Base-by-base conservation (phyloP, 2,888 invertebrate species). In the Buathra laborator region DNA sequence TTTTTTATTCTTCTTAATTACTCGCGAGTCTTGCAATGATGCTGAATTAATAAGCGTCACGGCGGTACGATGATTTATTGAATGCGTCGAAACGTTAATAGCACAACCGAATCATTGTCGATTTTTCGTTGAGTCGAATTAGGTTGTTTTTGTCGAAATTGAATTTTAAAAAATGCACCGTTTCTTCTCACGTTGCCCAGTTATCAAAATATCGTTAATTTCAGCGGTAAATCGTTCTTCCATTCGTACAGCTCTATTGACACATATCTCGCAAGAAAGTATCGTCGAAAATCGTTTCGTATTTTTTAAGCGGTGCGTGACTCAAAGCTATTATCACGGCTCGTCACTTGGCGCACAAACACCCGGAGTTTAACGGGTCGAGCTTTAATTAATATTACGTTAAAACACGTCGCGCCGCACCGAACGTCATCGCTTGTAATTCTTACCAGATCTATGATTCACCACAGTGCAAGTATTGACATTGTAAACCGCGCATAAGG, bases 311-410 rank as follows among this genome's bases (percentile, higher is more conserved):
- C 44, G n/a, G 4, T 32, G 32, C 70, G 67, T 74, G 68, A 75
- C 67, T 70, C 67, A 74, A 68, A 19, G 46, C 12, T 70, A 9
- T 68, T 75, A 70, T 75, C 74, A 37, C 62, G 43, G 14, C 16
- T 19, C 16, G 16, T 75, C 51, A 75, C 37, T 66, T 74, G n/a
- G 48, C 75, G 48, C 44, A 75, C 43, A 75, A 19, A 37, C 67
- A 24, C 16, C 32, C 32, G 12, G 16, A n/a, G 68, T 43, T 56
- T 37, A 16, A 14, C 32, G 19, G 19, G 32, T 64, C 62, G 62
- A 16, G 62, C 32, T 48, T 16, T 48, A 68, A 68, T 51, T 48
- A 24, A 37, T 53, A 51, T 24, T 32, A 48, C 29, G 51, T 70
- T 51, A 70, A 1, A 10, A 37, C 10, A 16, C 29, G 53, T 10